Evolutionary conservation across 2,888 invertebrate genomes (phyloP).

Genomic region (Leucophenga maculata): DNA sequence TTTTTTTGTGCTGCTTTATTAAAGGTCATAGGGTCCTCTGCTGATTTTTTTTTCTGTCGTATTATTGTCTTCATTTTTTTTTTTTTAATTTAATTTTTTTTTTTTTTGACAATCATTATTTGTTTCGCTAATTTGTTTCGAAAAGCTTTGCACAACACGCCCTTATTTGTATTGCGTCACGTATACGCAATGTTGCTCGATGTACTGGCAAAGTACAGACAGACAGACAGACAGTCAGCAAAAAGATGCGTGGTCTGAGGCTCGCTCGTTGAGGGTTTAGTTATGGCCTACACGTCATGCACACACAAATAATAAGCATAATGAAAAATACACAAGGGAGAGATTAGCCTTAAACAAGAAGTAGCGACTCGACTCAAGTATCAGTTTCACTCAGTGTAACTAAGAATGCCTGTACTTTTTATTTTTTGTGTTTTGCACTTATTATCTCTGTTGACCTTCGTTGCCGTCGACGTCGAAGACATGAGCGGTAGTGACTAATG

Average conservation of each 20-base stretch:
- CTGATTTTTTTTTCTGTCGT: slow-evolving; percentile 44
- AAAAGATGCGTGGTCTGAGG: background rate
- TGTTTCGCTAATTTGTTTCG: slow-evolving; percentile 52
- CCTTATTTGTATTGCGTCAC: slow-evolving; percentile 50
- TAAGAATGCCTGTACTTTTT: background rate
- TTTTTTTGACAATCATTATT: background rate
- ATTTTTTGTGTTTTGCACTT: slow-evolving; percentile 14
- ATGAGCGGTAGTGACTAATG: background rate
- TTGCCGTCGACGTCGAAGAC: slow-evolving; percentile 20
- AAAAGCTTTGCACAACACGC: slow-evolving; percentile 41
- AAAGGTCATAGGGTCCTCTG: slow-evolving; percentile 7
- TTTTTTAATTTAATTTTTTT: background rate
- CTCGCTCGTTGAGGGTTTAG: slow-evolving; percentile 41
- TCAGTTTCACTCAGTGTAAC: slow-evolving; percentile 10
- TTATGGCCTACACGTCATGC: slow-evolving; percentile 62
- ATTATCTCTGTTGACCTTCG: slow-evolving; percentile 18
- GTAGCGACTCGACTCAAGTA: background rate
- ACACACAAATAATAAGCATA: slow-evolving; percentile 68
- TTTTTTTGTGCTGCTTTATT: background rate
- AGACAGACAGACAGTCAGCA: background rate
- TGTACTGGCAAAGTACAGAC: background rate
- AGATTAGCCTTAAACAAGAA: slow-evolving; percentile 59
- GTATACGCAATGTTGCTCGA: slow-evolving; percentile 63
- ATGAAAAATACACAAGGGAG: slow-evolving; percentile 68
- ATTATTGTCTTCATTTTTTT: slow-evolving; percentile 30